Percentiles rank a stretch among this genome's conserved stretches.
Evolutionary conservation across 2,888 invertebrate species (phyloP).

Genomic region (Drepana falcataria): DNA sequence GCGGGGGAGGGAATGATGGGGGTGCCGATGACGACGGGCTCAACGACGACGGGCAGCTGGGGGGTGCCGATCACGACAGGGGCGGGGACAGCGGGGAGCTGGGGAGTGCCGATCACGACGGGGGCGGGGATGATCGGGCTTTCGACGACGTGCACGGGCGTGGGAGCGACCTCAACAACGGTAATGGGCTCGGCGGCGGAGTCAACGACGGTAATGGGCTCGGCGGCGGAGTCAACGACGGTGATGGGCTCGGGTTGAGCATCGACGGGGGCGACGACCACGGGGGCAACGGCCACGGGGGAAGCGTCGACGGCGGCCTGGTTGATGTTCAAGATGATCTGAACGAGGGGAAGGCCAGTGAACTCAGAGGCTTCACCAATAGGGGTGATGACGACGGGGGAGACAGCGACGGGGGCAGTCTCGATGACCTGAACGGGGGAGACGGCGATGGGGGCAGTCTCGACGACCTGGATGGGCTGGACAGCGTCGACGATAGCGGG

Average conservation of each 20-base stretch:
- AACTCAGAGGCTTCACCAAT: neutral
- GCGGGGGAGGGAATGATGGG: conserved; percentile 3
- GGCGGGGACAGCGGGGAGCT: neutral
- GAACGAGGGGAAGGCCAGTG: conserved; percentile 6
- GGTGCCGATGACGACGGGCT: conserved; percentile 4
- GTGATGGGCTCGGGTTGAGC: conserved; percentile 3
- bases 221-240: conserved; percentile 3
- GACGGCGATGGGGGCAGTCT: neutral
- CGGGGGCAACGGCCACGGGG: conserved; percentile 1
- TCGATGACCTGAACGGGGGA: neutral
- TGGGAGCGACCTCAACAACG: neutral
- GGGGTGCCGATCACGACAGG: neutral
- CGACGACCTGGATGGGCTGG: neutral
- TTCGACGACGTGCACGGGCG: neutral
- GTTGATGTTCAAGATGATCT: conserved; percentile 10
- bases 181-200: conserved; percentile 1
- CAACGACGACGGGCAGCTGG: neutral
- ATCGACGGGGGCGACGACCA: neutral
- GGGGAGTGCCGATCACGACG: neutral
- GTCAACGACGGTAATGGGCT: conserved; percentile 2
- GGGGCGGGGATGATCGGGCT: neutral
- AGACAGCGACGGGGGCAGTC: neutral
- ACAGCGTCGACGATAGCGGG: neutral
- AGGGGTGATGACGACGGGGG: conserved; percentile 2
- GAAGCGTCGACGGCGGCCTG: conserved; percentile 1